These are phyloP conservation scores for Meganola albula DNA, from an alignment of 2,888 invertebrate genomes.

Conservation along the genomic window DNA sequence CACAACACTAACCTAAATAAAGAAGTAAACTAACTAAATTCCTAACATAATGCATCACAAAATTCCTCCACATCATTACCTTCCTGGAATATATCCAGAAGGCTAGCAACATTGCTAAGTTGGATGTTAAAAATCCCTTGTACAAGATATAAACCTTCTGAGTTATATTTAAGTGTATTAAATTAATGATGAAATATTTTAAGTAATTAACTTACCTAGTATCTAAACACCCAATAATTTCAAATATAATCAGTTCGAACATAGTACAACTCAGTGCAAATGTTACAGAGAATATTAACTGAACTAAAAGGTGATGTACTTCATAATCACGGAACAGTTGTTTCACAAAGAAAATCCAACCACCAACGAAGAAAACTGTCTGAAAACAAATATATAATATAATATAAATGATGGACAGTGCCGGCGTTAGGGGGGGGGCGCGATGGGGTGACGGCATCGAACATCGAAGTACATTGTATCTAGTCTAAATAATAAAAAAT, in stretches of 20 bases:
- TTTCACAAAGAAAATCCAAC: conserved; percentile 99
- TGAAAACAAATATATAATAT: conserved; percentile 55
- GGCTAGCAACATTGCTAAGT: too few relatives aligned
- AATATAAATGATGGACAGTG: background rate
- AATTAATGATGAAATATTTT: background rate
- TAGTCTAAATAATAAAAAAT: too few relatives aligned
- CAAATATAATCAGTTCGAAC: conserved; percentile 99
- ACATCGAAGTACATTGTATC: background rate
- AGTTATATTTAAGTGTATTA: background rate
- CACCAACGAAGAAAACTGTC: conserved; percentile 96
- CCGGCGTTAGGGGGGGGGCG: background rate
- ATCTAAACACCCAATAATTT: conserved; percentile 95
- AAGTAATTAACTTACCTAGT: conserved; percentile 80
- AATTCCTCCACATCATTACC: too few relatives aligned
- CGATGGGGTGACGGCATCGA: background rate
- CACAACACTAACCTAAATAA: too few relatives aligned
- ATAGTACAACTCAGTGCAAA: conserved; percentile 98
- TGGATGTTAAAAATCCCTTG: too few relatives aligned
- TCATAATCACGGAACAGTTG: conserved; percentile 98
- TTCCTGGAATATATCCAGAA: too few relatives aligned
- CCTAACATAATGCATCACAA: too few relatives aligned
- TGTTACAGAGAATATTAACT: conserved; percentile 96
- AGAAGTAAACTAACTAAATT: too few relatives aligned
- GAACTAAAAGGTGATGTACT: conserved; percentile 95
- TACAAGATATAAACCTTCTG: background rate